Conservation (phyloP, 1,140 invertebrate genomes). For the Solen grandis region DNA sequence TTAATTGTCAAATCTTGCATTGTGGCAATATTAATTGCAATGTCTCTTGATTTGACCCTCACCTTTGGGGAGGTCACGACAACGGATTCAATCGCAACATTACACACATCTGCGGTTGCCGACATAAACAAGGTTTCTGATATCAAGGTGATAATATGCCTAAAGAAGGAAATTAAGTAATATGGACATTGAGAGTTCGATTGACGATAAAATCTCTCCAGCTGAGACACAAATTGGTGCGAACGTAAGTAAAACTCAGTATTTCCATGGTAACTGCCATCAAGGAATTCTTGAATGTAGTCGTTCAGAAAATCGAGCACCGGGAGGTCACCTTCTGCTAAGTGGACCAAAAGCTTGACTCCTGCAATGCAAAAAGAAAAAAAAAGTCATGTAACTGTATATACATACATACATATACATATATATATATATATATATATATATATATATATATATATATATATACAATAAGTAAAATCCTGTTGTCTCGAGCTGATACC, state of each 20-base stretch:
- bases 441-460: no score
- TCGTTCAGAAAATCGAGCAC: conserved; percentile 54
- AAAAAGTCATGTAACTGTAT: background rate
- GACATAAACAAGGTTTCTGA: conserved; percentile 51
- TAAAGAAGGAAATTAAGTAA: conserved; percentile 44
- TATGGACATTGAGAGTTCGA: conserved; percentile 40
- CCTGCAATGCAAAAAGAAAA: conserved; percentile 26
- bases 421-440: background rate
- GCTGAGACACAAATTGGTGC: conserved; percentile 45
- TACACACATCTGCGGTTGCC: conserved; percentile 43
- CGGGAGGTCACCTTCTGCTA: conserved; percentile 46
- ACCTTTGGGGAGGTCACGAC: conserved; percentile 47
- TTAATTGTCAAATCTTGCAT: conserved; percentile 41
- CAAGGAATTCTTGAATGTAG: conserved; percentile 43
- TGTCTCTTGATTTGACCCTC: conserved; percentile 40
- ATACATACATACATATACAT: background rate
- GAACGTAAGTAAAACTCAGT: conserved; percentile 42
- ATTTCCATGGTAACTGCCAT: conserved; percentile 43
- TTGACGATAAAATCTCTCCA: conserved; percentile 32
- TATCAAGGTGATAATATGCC: conserved; percentile 41
- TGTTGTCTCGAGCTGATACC: no score
- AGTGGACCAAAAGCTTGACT: conserved; percentile 29
- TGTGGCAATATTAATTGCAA: conserved; percentile 12
- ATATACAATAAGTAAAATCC: no score
- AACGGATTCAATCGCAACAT: conserved; percentile 34